Evolutionary conservation across 2,888 invertebrate species (phyloP), one percentile per base, ranked within the genome.

Genomic region (Dryobotodes eremita): DNA sequence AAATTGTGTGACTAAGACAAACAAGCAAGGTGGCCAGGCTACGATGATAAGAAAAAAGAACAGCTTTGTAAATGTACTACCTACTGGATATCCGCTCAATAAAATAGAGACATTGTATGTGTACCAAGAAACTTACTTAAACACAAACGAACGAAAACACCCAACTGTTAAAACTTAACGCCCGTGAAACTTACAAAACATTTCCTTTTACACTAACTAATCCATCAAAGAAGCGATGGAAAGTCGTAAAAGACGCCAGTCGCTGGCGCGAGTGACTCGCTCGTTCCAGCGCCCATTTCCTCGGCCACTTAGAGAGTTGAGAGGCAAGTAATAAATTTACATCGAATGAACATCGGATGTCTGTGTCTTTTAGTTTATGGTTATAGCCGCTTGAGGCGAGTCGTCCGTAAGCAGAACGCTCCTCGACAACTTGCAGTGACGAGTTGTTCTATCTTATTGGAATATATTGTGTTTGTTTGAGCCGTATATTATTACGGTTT

Each of bases 321-420:
- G 79, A 79, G 75, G 76, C 75, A 68, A 77, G 75, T 81, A 83
- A 87, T 89, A 89, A 86, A 89, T 89, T 89, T 73, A 83, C 89
- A 89, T 88, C 82, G 80, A 84, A 84, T 83, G 85, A 79, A 81
- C 88, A 76, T 88, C 72, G 75, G 79, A 86, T 84, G 89, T 87
- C 80, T 79, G 78, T 87, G 88, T 88, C 83, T 77, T 79, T 80
- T 75, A 83, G 75, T 89, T 89, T 89, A 88, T 85, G 88, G 77
- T 86, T 87, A 87, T 80, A 59, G 83, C 70, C 74, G 59, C 79
- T 79, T 64, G 71, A 46, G 68, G 86, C 73, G 71, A 78, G 72
- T 57, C 59, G 42, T 42, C 64, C 71, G 53, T 65, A 26, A 75
- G 70, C 69, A 23, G 69, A 72, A 75, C 50, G 84, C 83, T 75